Conservation (phyloP, 2,797 vertebrate species). For the Sandelia bainsii region DNA sequence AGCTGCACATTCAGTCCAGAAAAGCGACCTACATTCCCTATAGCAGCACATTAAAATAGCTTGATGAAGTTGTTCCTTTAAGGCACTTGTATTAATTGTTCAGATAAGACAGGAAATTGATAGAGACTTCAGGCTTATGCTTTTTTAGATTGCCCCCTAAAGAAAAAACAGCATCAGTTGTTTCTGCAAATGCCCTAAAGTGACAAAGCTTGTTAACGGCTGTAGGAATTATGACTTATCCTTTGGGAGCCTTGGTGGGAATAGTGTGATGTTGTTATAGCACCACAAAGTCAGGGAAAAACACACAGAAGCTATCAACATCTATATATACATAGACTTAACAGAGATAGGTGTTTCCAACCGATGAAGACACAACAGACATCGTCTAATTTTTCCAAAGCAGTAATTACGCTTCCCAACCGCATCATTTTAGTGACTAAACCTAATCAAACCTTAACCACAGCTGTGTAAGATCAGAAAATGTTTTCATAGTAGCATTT, state of each 20-base stretch:
- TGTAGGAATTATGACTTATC: conserved; percentile 8
- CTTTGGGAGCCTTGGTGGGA: background rate
- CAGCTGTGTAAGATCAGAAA: no score
- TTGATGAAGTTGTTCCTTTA: conserved; percentile 7
- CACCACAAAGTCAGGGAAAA: background rate
- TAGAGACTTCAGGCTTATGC: background rate
- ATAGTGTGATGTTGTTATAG: conserved; percentile 2
- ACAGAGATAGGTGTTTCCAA: background rate
- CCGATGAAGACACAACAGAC: background rate
- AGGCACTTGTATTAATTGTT: conserved; percentile 26
- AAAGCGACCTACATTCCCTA: background rate
- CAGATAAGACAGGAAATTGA: conserved; percentile 26
- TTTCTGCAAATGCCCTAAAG: conserved; percentile 5
- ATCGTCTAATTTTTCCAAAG: background rate
- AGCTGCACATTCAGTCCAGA: conserved; percentile 34
- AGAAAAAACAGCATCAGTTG: conserved; percentile 2
- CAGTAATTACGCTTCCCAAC: background rate
- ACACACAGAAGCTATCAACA: background rate
- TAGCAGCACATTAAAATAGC: conserved; percentile 1
- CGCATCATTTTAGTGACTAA: no score
- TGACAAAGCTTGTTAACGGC: background rate
- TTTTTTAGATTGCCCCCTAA: background rate
- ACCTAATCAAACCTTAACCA: no score
- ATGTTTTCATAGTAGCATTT: background rate
- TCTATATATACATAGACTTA: background rate